Percentiles rank a stretch among this genome's conserved stretches.
phyloP scores from a whole-genome alignment of 2,797 vertebrate species.

The Lophotriccus pileatus region DNA sequence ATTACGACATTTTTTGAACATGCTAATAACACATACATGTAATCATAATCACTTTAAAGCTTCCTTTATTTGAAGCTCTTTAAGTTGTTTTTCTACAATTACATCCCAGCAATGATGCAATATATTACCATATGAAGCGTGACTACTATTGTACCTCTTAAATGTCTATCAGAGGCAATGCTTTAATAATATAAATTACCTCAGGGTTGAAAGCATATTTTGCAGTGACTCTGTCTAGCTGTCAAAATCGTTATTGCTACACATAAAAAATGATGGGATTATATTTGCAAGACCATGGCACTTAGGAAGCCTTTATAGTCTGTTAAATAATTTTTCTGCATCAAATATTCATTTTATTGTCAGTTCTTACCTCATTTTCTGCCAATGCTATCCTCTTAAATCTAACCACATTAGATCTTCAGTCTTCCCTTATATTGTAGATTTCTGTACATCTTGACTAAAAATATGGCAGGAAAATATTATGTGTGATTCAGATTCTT shows the following conservation, averaged over 20 bases:
- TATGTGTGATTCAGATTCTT: neutral
- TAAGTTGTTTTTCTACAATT: conserved; percentile 20
- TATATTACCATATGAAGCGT: neutral
- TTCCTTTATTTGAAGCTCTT: conserved; percentile 23
- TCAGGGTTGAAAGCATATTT: conserved; percentile 44
- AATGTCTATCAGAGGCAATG: conserved; percentile 25
- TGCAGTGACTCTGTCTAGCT: conserved; percentile 30
- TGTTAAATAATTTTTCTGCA: conserved; percentile 30
- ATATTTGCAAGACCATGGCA: conserved; percentile 13
- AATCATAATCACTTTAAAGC: conserved; percentile 32
- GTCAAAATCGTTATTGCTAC: conserved; percentile 53
- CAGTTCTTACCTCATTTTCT: conserved; percentile 31
- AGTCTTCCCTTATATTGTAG: neutral
- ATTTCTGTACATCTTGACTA: neutral
- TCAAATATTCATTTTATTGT: conserved; percentile 43
- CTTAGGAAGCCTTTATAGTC: neutral
- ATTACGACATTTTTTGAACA: conserved; percentile 36
- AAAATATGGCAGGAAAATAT: neutral
- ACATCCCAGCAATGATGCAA: conserved; percentile 8
- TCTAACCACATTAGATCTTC: neutral
- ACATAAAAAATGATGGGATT: conserved; percentile 51
- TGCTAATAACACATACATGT: neutral
- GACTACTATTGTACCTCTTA: conserved; percentile 50
- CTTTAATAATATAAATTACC: conserved; percentile 63
- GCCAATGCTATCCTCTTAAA: neutral